phyloP scores from a whole-genome alignment of 2,113 vertebrate genomes.

The Anhinga anhinga region DNA sequence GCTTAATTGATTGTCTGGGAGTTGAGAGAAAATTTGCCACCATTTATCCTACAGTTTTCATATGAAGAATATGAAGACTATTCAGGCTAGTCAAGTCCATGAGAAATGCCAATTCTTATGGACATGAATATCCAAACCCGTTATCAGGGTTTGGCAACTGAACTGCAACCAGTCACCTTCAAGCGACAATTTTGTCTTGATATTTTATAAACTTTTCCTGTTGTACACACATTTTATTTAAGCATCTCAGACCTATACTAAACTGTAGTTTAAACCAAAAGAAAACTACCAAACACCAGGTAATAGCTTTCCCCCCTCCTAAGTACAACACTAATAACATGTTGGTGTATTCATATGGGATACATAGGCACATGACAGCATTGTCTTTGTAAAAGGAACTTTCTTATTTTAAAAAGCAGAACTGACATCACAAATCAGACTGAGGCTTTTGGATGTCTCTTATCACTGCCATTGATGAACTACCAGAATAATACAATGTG shows the following conservation, averaged over 20 bases:
- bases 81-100: neutral
- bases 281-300: neutral
- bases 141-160: neutral
- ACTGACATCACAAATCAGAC: neutral
- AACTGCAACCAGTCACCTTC: neutral
- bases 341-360: accelerated
- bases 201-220: neutral
- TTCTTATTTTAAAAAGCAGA: neutral
- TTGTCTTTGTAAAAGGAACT: neutral
- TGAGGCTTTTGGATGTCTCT: neutral
- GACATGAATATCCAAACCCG: neutral
- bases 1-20: neutral
- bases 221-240: neutral
- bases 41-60: neutral
- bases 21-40: neutral
- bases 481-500: neutral
- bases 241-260: neutral
- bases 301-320: accelerated
- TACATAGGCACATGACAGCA: neutral
- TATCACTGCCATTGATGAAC: neutral
- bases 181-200: neutral
- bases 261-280: neutral
- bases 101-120: neutral
- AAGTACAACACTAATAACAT: neutral
- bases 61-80: neutral